A percentile compares a stretch with the other conserved stretches of the same genome.
phyloP scores from a whole-genome alignment of 2,797 vertebrate genomes.

The Columba guinea region DNA sequence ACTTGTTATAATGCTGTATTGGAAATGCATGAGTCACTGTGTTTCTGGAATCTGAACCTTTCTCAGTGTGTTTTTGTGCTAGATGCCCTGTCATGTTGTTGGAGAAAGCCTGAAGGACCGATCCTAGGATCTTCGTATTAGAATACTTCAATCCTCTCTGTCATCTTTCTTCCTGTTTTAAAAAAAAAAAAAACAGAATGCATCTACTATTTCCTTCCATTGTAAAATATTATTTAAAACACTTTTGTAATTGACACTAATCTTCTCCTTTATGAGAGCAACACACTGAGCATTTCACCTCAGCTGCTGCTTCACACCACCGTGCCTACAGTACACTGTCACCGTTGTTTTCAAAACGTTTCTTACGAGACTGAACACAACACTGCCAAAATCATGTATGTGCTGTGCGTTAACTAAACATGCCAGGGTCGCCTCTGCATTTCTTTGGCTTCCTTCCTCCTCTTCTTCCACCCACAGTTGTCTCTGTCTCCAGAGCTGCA shows the following conservation, averaged over 20 bases:
- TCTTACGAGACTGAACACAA: background rate
- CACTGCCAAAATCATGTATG: background rate
- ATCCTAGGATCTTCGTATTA: background rate
- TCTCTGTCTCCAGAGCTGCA: background rate
- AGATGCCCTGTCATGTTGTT: background rate
- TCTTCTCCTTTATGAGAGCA: background rate
- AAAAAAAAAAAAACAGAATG: background rate
- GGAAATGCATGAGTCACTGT: slow-evolving; percentile 52
- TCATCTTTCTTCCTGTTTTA: background rate
- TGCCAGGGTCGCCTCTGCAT: background rate
- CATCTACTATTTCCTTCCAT: background rate
- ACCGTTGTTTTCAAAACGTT: background rate
- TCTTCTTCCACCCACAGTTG: background rate
- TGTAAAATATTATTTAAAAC: background rate
- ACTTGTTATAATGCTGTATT: slow-evolving; percentile 33
- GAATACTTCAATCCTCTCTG: background rate
- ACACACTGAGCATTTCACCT: background rate
- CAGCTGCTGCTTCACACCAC: background rate
- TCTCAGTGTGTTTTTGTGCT: slow-evolving; percentile 39
- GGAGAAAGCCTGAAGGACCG: background rate
- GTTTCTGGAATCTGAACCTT: slow-evolving; percentile 36
- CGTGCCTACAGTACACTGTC: background rate
- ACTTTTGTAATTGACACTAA: background rate
- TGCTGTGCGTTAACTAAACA: background rate
- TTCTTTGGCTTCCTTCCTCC: background rate